Percentiles rank a stretch among this genome's conserved stretches.
These are phyloP conservation scores for Drosophila murphyi DNA, from an alignment of 1,140 invertebrate genomes.

Conservation along the genomic window DNA sequence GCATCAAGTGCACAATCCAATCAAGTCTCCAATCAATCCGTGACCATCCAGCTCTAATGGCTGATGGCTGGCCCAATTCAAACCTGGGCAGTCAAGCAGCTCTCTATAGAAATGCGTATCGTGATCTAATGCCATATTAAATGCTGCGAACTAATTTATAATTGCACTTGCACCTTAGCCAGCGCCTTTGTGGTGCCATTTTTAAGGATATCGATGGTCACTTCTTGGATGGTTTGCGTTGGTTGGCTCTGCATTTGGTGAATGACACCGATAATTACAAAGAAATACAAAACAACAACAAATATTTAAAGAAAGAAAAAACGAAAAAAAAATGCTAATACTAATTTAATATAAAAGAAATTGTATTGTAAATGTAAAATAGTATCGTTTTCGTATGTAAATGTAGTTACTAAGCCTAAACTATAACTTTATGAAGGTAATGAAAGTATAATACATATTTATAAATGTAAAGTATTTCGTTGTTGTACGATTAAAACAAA, in stretches of 20 bases:
- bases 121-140: conserved; percentile 39
- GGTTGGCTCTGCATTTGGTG: conserved; percentile 1
- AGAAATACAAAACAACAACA: conserved; percentile 6
- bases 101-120: neutral
- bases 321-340: conserved; percentile 23
- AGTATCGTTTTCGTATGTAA: conserved; percentile 56
- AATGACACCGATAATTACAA: conserved; percentile 32
- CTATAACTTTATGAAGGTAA: conserved; percentile 38
- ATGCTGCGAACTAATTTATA: conserved; percentile 11
- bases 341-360: conserved; percentile 38
- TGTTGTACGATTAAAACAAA: conserved; percentile 73
- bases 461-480: conserved; percentile 78
- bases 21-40: neutral
- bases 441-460: conserved; percentile 59
- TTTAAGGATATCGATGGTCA: neutral
- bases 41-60: neutral
- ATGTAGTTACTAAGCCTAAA: conserved; percentile 45
- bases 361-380: conserved; percentile 74
- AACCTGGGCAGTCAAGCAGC: neutral
- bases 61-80: neutral
- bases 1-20: conserved; percentile 2
- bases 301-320: conserved; percentile 7
- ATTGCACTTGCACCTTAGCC: neutral
- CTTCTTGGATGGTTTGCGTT: neutral
- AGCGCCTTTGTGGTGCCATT: neutral